These are phyloP conservation scores for Endotricha flammealis DNA, from an alignment of 2,888 invertebrate species.

Conservation along the genomic window DNA sequence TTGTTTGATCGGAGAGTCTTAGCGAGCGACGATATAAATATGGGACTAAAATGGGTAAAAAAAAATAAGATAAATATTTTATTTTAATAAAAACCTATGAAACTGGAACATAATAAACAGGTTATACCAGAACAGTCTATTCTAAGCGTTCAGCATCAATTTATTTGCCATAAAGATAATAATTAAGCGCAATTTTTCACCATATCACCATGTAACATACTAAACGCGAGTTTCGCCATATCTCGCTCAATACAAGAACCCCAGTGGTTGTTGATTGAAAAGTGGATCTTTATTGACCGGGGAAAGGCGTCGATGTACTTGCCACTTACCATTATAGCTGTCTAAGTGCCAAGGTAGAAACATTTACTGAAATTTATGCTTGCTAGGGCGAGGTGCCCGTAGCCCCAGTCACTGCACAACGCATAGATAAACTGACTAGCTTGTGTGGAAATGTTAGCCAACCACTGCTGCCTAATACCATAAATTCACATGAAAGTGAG, in stretches of 20 bases:
- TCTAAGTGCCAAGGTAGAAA: conserved; percentile 30
- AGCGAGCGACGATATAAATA: too few relatives aligned
- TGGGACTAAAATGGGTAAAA: too few relatives aligned
- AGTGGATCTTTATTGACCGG: conserved; percentile 61
- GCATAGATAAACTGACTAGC: not conserved
- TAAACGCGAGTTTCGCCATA: conserved; percentile 30
- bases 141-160: conserved; percentile 31
- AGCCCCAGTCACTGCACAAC: not conserved
- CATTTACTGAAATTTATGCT: conserved; percentile 48
- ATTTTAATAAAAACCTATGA: not conserved
- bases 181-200: conserved; percentile 51
- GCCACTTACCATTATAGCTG: conserved; percentile 36
- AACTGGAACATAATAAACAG: conserved; percentile 14
- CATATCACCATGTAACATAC: conserved; percentile 31
- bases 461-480: not conserved
- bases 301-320: conserved; percentile 52
- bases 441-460: not conserved
- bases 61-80: too few relatives aligned
- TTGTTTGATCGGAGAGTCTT: too few relatives aligned
- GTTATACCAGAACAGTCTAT: conserved; percentile 16
- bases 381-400: conserved; percentile 32
- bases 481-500: not conserved
- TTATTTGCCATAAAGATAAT: conserved; percentile 51
- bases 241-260: conserved; percentile 39
- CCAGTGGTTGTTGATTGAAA: conserved; percentile 52